Evolutionary conservation across 1,140 invertebrate genomes (phyloP), one percentile per base, ranked within the genome.

Genomic region (Mamestra configurata): DNA sequence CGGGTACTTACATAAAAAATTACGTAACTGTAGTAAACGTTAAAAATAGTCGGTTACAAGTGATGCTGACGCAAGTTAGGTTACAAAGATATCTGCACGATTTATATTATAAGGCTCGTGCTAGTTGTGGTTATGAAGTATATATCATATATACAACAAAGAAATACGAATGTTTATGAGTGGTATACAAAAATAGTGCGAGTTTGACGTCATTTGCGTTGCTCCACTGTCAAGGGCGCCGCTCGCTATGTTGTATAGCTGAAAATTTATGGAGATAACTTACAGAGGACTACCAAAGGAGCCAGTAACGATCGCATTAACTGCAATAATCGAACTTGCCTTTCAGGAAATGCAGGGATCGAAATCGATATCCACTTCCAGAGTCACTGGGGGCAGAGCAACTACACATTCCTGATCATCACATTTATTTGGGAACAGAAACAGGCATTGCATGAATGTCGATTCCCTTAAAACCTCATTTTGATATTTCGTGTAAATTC

Each of bases 171-270:
- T 43, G 51, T 75, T 43, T 59, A 75, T 59, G 71, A 37, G 53
- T 57, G 71, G 57, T 59, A 20, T 55, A 57, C 71, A 75, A 75
- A 75, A 75, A 75, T 75, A 75, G 53, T 53, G 20, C 5, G n/a
- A 10, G 71, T 24, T 59, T 75, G 71, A 75, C 71, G 71, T 75
- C 71, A 75, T 31, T 57, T 24, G 66, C 35, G 71, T 57, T 20
- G 53, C 71, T 75, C 37, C 71, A 75, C 71, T 75, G 71, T 75
- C 71, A 75, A 75, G 71, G 71, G 37, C 53, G 53, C 10, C 13
- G 46, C 53, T 75, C 22, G 20, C 59, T 10, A 18, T 18, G 27
- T n/a, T 37, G 37, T 46, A 6, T 10, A 43, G 53, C 31, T 59
- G 66, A 15, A 70, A 73, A 59, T 57, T 20, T 57, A 59, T 73